Conservation (phyloP, 37 sponge, comb jelly and placozoan genomes). For the Oscarella lobularis region DNA sequence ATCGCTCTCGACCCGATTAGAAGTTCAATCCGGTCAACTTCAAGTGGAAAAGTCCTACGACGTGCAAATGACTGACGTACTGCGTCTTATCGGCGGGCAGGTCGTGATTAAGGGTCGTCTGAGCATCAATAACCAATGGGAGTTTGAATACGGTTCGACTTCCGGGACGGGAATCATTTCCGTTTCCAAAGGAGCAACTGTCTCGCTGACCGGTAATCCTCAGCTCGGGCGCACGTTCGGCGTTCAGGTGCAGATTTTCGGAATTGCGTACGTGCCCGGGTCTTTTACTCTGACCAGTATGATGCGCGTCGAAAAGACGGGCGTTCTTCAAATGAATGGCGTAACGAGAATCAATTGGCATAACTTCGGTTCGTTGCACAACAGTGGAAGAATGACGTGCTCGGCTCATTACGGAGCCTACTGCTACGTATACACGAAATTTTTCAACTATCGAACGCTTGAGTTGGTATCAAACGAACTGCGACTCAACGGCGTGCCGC, state of each 20-base stretch:
- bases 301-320: neutral
- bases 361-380: neutral
- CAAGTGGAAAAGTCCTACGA: neutral
- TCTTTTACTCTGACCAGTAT: too few species aligned
- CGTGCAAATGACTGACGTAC: neutral
- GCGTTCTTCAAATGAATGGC: neutral
- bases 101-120: neutral
- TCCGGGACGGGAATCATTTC: neutral
- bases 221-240: neutral
- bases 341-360: neutral
- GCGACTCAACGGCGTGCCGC: neutral
- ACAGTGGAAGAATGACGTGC: neutral
- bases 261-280: neutral
- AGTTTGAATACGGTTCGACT: neutral
- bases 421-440: neutral
- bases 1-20: neutral
- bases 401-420: neutral
- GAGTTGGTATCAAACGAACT: neutral
- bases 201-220: neutral
- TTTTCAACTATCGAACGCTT: neutral
- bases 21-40: neutral
- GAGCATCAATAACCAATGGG: neutral
- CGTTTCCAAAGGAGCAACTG: neutral
- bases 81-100: neutral
- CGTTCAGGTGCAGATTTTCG: neutral